phyloP scores from a whole-genome alignment of 2,888 invertebrate genomes.

The Hydrotaea diabolus region DNA sequence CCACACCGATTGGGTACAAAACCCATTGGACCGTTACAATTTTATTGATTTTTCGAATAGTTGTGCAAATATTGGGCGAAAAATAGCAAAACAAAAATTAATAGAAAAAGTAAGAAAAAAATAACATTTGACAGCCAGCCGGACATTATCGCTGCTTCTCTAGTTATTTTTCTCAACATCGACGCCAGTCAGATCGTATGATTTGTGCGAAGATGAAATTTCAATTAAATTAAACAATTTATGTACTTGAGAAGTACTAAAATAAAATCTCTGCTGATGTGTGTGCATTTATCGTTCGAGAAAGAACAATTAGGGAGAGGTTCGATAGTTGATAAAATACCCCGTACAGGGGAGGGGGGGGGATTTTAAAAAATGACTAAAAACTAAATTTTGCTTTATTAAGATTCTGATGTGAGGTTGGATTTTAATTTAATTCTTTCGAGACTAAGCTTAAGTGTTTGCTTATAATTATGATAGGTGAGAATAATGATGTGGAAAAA shows the following conservation, averaged over 20 bases:
- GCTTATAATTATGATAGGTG: no score
- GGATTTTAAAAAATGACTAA: no score
- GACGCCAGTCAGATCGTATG: neutral
- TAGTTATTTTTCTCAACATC: neutral
- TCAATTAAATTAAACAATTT: slow-evolving; percentile 27
- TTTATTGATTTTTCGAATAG: slow-evolving; percentile 43
- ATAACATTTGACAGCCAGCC: neutral
- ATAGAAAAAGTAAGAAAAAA: neutral
- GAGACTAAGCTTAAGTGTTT: no score
- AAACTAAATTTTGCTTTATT: no score
- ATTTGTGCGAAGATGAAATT: slow-evolving; percentile 7
- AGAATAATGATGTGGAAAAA: no score
- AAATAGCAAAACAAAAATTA: neutral
- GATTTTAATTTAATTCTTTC: no score
- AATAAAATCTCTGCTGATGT: neutral
- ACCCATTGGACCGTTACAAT: slow-evolving; percentile 47
- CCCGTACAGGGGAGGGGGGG: no score
- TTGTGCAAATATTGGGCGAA: slow-evolving; percentile 53
- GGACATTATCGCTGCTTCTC: neutral
- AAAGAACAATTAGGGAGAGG: neutral
- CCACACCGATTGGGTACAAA: slow-evolving; percentile 37
- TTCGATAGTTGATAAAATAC: no score
- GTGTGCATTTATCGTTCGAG: neutral
- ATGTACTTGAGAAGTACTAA: slow-evolving; percentile 34
- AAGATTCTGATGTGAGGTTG: no score